Conservation (phyloP, 2,113 vertebrate species). For the Atherinomorus stipes region DNA sequence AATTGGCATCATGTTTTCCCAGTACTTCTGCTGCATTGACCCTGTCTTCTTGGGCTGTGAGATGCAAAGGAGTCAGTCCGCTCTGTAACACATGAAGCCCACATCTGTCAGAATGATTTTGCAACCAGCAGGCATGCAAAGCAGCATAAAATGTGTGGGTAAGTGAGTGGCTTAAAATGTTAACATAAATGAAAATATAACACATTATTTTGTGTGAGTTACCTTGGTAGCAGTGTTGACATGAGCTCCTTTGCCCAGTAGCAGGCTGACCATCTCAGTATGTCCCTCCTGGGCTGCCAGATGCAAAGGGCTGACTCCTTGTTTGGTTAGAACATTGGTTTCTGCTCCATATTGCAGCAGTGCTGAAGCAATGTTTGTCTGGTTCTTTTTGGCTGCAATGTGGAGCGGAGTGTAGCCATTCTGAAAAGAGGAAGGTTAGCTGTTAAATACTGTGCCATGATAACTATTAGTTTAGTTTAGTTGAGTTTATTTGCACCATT, state of each 20-base stretch:
- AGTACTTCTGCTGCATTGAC: constrained; percentile 92
- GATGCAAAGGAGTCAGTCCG: constrained; percentile 92
- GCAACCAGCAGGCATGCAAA: not conserved
- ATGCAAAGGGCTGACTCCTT: constrained; percentile 94
- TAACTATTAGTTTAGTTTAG: no score
- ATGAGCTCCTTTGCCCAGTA: constrained; percentile 90
- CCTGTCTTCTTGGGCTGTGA: constrained; percentile 95
- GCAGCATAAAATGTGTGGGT: no score
- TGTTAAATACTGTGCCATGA: constrained; percentile 5
- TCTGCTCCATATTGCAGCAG: constrained; percentile 91
- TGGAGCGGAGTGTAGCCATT: constrained; percentile 97
- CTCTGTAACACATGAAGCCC: constrained; percentile 80
- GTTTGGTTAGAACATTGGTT: constrained; percentile 92
- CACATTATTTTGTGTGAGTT: constrained; percentile 12
- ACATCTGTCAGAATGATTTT: not conserved
- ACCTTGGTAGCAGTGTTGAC: constrained; percentile 93
- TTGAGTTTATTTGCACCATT: no score
- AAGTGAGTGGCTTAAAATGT: not conserved
- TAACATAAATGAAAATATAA: not conserved
- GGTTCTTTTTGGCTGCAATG: constrained; percentile 97
- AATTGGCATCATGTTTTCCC: constrained; percentile 88
- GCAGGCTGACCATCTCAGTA: constrained; percentile 89
- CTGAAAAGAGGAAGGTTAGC: constrained; percentile 66
- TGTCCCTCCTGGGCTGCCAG: constrained; percentile 96
- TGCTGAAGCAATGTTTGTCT: constrained; percentile 89